Percentiles rank a stretch among this genome's conserved stretches.
Conservation (phyloP, 2,888 invertebrate genomes). For the Lepidochrysops patricia region DNA sequence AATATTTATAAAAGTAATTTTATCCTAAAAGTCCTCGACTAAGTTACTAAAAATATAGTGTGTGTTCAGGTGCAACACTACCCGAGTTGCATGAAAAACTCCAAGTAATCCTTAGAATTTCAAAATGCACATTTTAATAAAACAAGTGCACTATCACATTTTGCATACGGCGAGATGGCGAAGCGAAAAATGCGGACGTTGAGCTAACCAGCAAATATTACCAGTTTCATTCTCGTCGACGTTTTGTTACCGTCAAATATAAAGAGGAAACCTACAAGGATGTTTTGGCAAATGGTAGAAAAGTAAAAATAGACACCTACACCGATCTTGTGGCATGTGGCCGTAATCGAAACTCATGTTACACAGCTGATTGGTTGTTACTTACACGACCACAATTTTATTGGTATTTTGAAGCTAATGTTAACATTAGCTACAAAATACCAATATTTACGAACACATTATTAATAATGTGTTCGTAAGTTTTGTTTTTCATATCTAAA, state of each 20-base stretch:
- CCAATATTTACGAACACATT: too few species aligned
- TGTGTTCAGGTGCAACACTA: neutral
- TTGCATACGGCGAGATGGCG: constrained; percentile 39
- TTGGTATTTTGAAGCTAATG: too few species aligned
- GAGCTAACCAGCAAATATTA: constrained; percentile 51
- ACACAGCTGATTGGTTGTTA: too few species aligned
- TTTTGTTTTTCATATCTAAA: too few species aligned
- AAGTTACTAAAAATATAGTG: neutral
- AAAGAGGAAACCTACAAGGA: too few species aligned
- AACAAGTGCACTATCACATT: constrained; percentile 27
- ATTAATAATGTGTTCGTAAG: too few species aligned
- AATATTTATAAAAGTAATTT: neutral
- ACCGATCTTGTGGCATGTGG: too few species aligned
- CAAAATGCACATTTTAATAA: constrained; percentile 23
- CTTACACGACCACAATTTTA: too few species aligned
- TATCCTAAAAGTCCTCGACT: neutral
- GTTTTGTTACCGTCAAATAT: constrained; percentile 5
- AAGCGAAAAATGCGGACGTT: constrained; percentile 46
- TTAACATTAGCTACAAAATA: too few species aligned
- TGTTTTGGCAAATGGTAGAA: too few species aligned
- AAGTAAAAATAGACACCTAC: too few species aligned
- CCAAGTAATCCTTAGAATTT: constrained; percentile 7
- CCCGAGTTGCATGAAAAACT: neutral
- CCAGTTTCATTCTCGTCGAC: constrained; percentile 41
- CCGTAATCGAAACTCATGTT: too few species aligned